phyloP scores from a whole-genome alignment of 2,797 vertebrate species.

The Lepilemur ruficaudatus region DNA sequence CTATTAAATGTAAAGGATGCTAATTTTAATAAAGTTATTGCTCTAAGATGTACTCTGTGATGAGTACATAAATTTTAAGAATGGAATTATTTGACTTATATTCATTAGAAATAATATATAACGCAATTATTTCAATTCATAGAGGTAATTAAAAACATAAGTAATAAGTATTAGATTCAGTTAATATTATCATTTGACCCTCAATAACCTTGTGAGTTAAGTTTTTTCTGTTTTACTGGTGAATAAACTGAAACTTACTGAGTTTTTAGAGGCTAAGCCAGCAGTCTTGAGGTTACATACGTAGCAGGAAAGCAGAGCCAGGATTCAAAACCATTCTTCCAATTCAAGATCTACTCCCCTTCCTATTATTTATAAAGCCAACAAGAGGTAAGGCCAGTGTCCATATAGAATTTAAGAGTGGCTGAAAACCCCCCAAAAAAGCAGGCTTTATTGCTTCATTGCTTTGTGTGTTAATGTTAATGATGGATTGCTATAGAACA shows the following conservation, averaged over 20 bases:
- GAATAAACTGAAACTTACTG: slow-evolving; percentile 9
- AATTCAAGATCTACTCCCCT: not conserved
- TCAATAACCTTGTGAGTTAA: slow-evolving; percentile 25
- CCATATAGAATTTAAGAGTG: not conserved
- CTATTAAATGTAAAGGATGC: not conserved
- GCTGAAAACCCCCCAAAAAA: not conserved
- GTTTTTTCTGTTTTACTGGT: slow-evolving; percentile 19
- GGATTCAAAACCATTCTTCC: slow-evolving; percentile 10
- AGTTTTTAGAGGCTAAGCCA: slow-evolving; percentile 20
- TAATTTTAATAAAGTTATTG: slow-evolving; percentile 43
- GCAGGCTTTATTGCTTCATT: not conserved
- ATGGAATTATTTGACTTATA: not conserved
- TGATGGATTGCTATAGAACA: not conserved
- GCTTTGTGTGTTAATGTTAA: not conserved
- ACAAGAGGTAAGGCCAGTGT: not conserved
- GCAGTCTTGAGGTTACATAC: not conserved
- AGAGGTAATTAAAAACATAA: slow-evolving; percentile 9
- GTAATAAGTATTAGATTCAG: not conserved
- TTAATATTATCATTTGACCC: slow-evolving; percentile 18
- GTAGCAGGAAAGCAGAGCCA: not conserved
- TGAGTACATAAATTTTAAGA: slow-evolving; percentile 25
- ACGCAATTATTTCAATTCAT: not conserved
- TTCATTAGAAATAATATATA: slow-evolving; percentile 35
- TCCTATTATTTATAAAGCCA: not conserved
- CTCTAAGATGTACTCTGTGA: not conserved